Conservation (phyloP, 2,888 invertebrate species). For the Drosophila colorata region DNA sequence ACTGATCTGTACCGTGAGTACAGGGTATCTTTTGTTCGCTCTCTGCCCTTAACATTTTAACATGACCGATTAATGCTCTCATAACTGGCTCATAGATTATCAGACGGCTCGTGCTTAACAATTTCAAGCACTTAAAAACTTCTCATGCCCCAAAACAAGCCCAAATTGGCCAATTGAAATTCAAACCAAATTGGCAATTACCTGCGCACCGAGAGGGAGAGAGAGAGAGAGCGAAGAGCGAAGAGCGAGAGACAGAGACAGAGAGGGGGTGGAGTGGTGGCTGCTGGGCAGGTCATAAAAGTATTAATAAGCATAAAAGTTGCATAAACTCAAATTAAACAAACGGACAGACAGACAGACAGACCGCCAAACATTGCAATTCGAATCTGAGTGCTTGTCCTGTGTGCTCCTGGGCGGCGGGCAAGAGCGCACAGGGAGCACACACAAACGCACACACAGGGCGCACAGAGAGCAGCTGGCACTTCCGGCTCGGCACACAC, state of each 20-base stretch:
- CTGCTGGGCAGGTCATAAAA: conserved; percentile 44
- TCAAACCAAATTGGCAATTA: conserved; percentile 63
- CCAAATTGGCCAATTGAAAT: conserved; percentile 65
- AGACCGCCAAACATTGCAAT: conserved; percentile 51
- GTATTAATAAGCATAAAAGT: conserved; percentile 73
- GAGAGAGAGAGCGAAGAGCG: background rate
- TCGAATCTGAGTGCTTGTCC: conserved; percentile 30
- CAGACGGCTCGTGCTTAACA: conserved; percentile 26
- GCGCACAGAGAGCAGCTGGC: conserved; percentile 26
- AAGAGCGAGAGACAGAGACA: background rate
- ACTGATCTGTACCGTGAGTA: too few relatives aligned
- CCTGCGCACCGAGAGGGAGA: conserved; percentile 26
- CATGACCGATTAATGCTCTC: conserved; percentile 1
- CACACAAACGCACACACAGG: conserved; percentile 6
- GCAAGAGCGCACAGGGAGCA: background rate
- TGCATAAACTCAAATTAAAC: conserved; percentile 70
- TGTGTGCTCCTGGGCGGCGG: conserved; percentile 9
- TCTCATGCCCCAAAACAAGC: conserved; percentile 34
- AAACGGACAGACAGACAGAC: conserved; percentile 23
- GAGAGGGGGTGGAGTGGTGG: background rate
- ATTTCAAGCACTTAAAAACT: conserved; percentile 39
- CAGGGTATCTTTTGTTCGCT: background rate
- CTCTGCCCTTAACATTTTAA: background rate
- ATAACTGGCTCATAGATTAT: conserved; percentile 23
- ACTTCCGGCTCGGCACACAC: conserved; percentile 40